Evolutionary conservation across 2,888 invertebrate species (phyloP).

Genomic region (Oxytorus armatus): DNA sequence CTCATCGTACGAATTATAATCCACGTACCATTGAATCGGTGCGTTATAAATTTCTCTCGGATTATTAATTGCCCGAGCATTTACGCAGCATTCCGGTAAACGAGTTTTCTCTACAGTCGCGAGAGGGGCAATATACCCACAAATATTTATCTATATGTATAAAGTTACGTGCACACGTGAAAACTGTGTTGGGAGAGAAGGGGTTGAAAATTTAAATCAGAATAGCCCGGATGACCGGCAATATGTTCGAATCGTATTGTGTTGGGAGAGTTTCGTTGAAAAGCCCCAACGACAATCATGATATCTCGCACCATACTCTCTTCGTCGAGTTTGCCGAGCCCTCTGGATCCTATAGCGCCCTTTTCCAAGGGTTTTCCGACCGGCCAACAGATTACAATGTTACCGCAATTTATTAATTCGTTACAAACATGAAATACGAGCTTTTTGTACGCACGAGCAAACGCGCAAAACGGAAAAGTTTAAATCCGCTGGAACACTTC

Average conservation of each 20-base stretch:
- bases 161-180: background rate
- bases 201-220: slow-evolving; percentile 80
- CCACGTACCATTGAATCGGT: background rate
- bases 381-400: slow-evolving; percentile 10
- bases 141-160: background rate
- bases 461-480: too few relatives aligned
- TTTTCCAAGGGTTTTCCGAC: slow-evolving; percentile 69
- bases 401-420: slow-evolving; percentile 17
- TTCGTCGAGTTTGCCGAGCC: slow-evolving; percentile 49
- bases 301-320: slow-evolving; percentile 20
- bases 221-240: slow-evolving; percentile 80
- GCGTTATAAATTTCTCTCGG: slow-evolving; percentile 35
- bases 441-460: too few relatives aligned
- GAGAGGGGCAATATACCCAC: background rate
- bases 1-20: background rate
- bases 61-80: slow-evolving; percentile 45
- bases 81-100: slow-evolving; percentile 35
- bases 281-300: slow-evolving; percentile 44
- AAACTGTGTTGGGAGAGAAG: slow-evolving; percentile 39
- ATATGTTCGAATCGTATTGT: slow-evolving; percentile 80
- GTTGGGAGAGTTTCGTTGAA: slow-evolving; percentile 63
- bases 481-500: slow-evolving; percentile 30
- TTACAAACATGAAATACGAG: too few relatives aligned
- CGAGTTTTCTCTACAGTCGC: slow-evolving; percentile 31
- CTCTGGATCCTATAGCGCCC: slow-evolving; percentile 64